Percentiles rank a stretch among this genome's conserved stretches.
These are phyloP conservation scores for Luscinia luscinia DNA, from an alignment of 2,797 vertebrate species.

Conservation along the genomic window DNA sequence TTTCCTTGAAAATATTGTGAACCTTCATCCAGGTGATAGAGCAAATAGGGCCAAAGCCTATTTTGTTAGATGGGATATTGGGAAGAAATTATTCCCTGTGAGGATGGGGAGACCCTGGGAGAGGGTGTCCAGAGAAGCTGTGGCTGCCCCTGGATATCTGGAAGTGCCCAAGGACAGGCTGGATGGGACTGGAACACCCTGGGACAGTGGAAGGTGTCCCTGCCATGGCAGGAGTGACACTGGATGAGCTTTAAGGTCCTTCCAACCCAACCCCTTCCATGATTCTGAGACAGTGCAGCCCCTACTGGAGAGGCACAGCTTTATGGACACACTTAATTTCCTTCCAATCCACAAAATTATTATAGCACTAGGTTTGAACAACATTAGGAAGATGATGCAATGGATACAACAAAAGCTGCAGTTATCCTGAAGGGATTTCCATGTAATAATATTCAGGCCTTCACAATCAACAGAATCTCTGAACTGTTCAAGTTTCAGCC, in stretches of 20 bases:
- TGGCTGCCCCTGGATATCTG: not conserved
- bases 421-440: constrained; percentile 21
- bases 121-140: not conserved
- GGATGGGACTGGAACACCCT: fast-evolving
- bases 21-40: not conserved
- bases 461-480: constrained; percentile 62
- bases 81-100: fast-evolving
- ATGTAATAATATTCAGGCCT: constrained; percentile 15
- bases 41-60: fast-evolving
- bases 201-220: fast-evolving
- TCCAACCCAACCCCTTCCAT: not conserved
- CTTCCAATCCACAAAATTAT: not conserved
- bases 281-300: no score
- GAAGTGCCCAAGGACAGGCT: fast-evolving
- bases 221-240: not conserved
- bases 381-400: constrained; percentile 23
- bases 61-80: not conserved
- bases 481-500: constrained; percentile 29
- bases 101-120: not conserved
- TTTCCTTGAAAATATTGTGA: not conserved
- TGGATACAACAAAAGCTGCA: constrained; percentile 29
- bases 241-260: fast-evolving
- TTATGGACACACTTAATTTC: constrained; percentile 2
- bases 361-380: not conserved
- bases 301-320: not conserved